Percentiles rank a stretch among this genome's conserved stretches.
phyloP scores from a whole-genome alignment of 2,797 vertebrate species.

The Labeo calbasu region DNA sequence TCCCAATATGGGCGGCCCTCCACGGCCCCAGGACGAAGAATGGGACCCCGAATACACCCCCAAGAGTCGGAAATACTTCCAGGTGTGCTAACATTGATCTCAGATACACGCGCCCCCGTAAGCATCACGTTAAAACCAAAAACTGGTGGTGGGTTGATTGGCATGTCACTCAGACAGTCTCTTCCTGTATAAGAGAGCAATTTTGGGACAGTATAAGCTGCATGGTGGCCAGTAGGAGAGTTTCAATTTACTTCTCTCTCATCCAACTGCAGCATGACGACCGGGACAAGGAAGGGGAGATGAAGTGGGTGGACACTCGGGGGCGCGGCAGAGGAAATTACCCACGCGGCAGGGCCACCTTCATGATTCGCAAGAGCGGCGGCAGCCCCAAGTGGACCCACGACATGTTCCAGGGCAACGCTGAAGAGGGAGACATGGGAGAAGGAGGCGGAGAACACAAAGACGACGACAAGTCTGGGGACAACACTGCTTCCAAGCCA shows the following conservation, averaged over 20 bases:
- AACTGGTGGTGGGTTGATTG: constrained; percentile 20
- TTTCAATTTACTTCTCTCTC: constrained; percentile 35
- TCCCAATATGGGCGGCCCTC: constrained; percentile 82
- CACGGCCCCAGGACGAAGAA: constrained; percentile 90
- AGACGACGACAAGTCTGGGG: constrained; percentile 79
- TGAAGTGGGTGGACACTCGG: constrained; percentile 84
- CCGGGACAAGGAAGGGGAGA: constrained; percentile 93
- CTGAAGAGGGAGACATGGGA: constrained; percentile 84
- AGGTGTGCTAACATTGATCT: constrained; percentile 81
- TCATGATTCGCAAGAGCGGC: constrained; percentile 86
- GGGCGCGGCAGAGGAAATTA: constrained; percentile 88
- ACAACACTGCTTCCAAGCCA: constrained; percentile 77
- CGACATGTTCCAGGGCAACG: constrained; percentile 91
- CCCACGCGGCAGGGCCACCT: constrained; percentile 87
- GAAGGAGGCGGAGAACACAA: constrained; percentile 85
- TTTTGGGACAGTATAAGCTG: background rate
- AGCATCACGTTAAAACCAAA: constrained; percentile 16
- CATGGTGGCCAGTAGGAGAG: constrained; percentile 15
- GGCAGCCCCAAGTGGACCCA: constrained; percentile 83
- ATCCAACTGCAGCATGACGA: constrained; percentile 87
- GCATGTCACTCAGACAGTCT: background rate
- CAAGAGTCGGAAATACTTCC: constrained; percentile 98
- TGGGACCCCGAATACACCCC: constrained; percentile 98
- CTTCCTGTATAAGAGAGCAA: background rate
- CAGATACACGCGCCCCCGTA: background rate